A percentile compares a stretch with the other conserved stretches of the same genome.
phyloP scores from a whole-genome alignment of 2,888 invertebrate species.

The Tanytarsus gracilentus region DNA sequence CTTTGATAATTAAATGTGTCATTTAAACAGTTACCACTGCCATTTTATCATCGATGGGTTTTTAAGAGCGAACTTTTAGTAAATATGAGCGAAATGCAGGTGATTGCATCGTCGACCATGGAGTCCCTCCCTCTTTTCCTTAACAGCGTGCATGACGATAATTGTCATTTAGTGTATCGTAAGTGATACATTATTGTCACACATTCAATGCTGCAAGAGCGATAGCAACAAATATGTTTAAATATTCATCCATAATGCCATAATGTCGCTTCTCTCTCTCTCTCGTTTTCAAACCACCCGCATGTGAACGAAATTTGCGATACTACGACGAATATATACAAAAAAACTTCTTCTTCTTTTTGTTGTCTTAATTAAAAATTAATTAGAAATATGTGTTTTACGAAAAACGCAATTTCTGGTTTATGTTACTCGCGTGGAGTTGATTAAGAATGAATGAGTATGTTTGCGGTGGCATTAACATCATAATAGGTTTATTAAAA shows the following conservation, averaged over 20 bases:
- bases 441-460: not conserved
- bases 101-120: too few relatives aligned
- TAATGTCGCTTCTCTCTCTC: not conserved
- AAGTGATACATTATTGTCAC: not conserved
- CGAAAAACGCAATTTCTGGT: not conserved
- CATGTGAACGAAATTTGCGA: not conserved
- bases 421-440: not conserved
- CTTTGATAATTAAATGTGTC: too few relatives aligned
- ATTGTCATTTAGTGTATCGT: conserved; percentile 15
- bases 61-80: too few relatives aligned
- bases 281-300: not conserved
- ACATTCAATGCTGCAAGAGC: too few relatives aligned
- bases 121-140: not conserved
- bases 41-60: too few relatives aligned
- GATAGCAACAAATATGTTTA: conserved; percentile 1
- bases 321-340: too few relatives aligned
- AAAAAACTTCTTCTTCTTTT: too few relatives aligned
- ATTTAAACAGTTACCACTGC: too few relatives aligned
- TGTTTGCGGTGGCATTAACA: not conserved
- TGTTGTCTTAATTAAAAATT: not conserved
- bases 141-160: conserved; percentile 4
- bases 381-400: not conserved
- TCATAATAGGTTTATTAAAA: not conserved
- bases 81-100: too few relatives aligned
- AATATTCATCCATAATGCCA: conserved; percentile 3